Conservation (phyloP, 2,113 vertebrate species). For the Caretta caretta region DNA sequence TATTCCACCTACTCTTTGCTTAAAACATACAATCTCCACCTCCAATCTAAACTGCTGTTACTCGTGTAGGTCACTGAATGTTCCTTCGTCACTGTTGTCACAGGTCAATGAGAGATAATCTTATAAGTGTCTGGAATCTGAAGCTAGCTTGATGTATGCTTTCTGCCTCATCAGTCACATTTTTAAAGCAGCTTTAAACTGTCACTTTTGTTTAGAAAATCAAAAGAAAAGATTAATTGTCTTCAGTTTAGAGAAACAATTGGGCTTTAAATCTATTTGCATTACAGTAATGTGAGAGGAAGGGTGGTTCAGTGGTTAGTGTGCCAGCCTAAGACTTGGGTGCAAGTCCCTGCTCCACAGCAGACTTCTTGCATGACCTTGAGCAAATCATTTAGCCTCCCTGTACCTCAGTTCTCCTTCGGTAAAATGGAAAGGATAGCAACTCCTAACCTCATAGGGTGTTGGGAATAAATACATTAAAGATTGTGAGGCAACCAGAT, state of each 20-base stretch:
- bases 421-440: not conserved
- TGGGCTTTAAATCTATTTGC: not conserved
- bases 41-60: constrained; percentile 49
- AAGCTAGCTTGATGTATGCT: not conserved
- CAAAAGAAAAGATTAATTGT: not conserved
- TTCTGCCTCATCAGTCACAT: not conserved
- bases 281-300: not conserved
- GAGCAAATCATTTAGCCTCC: not conserved
- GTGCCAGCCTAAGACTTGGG: not conserved
- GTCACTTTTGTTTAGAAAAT: not conserved
- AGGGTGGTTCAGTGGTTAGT: accelerated
- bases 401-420: not conserved
- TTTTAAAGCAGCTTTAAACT: not conserved
- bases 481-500: not conserved
- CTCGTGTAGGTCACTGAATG: not conserved
- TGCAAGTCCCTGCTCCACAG: not conserved
- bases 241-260: not conserved
- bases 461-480: not conserved
- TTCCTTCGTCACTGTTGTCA: not conserved
- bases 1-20: constrained; percentile 39
- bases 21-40: constrained; percentile 50
- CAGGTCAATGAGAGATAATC: not conserved
- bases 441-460: not conserved
- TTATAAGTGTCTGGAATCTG: not conserved
- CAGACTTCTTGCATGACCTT: not conserved